These are phyloP conservation scores for Equus przewalskii DNA, from an alignment of 2,113 vertebrate species.

Conservation along the genomic window DNA sequence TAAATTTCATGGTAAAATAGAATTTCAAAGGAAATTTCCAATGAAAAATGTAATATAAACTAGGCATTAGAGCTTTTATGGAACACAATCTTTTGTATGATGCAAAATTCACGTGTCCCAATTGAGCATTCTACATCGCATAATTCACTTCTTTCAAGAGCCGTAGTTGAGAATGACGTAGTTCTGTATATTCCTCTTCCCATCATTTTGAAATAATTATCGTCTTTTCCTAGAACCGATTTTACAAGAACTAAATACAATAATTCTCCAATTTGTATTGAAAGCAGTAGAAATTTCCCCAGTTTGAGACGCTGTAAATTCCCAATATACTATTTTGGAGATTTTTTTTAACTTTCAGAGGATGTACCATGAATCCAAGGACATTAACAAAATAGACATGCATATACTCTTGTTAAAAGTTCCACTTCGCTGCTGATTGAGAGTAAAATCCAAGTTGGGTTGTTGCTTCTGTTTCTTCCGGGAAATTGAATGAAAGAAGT, in stretches of 20 bases:
- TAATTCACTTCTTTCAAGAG: background rate
- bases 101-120: accelerated
- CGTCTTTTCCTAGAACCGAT: background rate
- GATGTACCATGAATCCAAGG: background rate
- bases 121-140: accelerated
- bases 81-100: accelerated
- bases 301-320: too few relatives aligned
- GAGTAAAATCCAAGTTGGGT: background rate
- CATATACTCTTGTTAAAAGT: accelerated
- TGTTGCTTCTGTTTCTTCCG: accelerated
- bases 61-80: accelerated
- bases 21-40: background rate
- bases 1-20: background rate
- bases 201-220: background rate
- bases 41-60: background rate
- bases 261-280: too few relatives aligned
- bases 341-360: background rate
- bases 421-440: background rate
- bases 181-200: background rate
- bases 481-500: background rate
- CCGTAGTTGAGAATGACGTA: too few relatives aligned
- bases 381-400: background rate
- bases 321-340: background rate
- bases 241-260: background rate
- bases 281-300: background rate